These are phyloP conservation scores for Diceros bicornis DNA, from an alignment of 2,797 vertebrate species.

Conservation along the genomic window DNA sequence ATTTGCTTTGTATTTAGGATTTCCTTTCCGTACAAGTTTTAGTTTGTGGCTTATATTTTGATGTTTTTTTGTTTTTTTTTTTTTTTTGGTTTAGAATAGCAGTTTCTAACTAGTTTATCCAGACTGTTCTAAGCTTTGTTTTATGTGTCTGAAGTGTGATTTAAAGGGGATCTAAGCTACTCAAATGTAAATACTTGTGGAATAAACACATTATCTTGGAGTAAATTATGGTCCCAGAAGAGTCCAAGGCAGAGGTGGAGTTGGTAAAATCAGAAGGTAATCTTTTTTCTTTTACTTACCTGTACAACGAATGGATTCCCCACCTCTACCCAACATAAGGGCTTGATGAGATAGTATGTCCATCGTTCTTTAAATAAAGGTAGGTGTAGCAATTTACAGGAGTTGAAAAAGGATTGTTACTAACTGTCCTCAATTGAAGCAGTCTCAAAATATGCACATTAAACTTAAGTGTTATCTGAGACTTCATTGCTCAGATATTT, in stretches of 20 bases:
- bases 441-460: background rate
- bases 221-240: background rate
- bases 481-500: background rate
- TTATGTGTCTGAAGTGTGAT: constrained; percentile 37
- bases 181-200: background rate
- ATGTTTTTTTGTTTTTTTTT: background rate
- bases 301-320: background rate
- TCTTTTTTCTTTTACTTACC: background rate
- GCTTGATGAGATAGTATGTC: background rate
- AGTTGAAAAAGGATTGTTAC: background rate
- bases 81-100: background rate
- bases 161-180: background rate
- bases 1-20: background rate
- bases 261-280: background rate
- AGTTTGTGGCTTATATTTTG: background rate
- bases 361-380: background rate
- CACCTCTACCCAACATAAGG: background rate
- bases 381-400: background rate
- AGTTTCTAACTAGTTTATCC: background rate
- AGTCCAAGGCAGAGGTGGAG: background rate
- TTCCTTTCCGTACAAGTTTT: background rate
- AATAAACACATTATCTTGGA: background rate
- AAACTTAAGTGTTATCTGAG: background rate
- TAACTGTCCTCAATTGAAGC: background rate
- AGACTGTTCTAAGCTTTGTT: background rate